Evolutionary conservation across 92 coral and sea anemone species (phyloP).

Genomic region (Parazoanthus atlanticus): DNA sequence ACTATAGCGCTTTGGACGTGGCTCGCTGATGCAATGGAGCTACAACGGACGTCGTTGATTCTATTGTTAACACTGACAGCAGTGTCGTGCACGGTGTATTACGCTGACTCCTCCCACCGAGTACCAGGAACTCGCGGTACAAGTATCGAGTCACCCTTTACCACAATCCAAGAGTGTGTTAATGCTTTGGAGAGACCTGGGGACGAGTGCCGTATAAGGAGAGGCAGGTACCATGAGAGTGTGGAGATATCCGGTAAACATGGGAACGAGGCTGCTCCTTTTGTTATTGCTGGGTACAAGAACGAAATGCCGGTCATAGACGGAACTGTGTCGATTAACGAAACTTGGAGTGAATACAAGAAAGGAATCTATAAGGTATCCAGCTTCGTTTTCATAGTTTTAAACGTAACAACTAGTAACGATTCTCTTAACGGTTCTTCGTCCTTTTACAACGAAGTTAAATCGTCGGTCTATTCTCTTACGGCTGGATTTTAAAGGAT

Average conservation of each 20-base stretch:
- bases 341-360: conserved; percentile 43
- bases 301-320: conserved; percentile 74
- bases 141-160: conserved; percentile 18
- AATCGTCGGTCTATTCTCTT: no score
- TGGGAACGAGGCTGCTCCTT: conserved; percentile 52
- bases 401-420: no score
- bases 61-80: background rate
- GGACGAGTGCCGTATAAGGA: conserved; percentile 39
- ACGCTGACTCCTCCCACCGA: background rate
- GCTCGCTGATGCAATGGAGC: background rate
- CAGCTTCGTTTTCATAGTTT: no score
- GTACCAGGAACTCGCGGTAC: background rate
- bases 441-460: no score
- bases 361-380: conserved; percentile 26
- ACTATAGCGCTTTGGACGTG: background rate
- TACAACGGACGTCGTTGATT: background rate
- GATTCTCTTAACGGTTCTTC: no score
- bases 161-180: conserved; percentile 40
- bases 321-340: conserved; percentile 64
- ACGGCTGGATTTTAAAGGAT: no score
- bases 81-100: conserved; percentile 6
- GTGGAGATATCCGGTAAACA: conserved; percentile 64
- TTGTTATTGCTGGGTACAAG: conserved; percentile 69
- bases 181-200: conserved; percentile 30
- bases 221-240: conserved; percentile 70